Base-by-base conservation (phyloP, 1,140 invertebrate species). In the Chlorops oryzae region DNA sequence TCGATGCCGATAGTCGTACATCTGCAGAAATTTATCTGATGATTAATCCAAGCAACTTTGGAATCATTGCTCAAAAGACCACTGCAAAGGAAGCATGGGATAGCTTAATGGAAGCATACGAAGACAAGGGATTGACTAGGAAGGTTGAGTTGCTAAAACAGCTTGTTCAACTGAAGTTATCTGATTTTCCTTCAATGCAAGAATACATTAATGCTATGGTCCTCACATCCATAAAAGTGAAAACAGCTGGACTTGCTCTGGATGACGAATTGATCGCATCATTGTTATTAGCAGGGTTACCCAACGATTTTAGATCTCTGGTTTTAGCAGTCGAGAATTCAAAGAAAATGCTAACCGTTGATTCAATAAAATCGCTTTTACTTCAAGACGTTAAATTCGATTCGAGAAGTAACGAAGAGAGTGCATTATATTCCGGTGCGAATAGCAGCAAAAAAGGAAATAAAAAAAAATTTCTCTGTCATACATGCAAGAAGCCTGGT, bases 321-420 rank as follows among this genome's bases (percentile, higher is more conserved):
- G 47, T 48, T 5, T 23, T 48, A 37, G 35, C 47, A 18, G 21
- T 48, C 3, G 48, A 50, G 20, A 48, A 48, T 35, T 63, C 66
- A 24, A 56, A 49, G 25, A 50, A 51, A 15, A 54, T 55, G 37
- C 57, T 67, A 18, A 58, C 59, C 25, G 52, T 52, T 23, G 59
- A 70, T 51, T 57, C 58, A 42, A 52, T n/a, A n/a, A n/a, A n/a
- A n/a, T n/a, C n/a, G n/a, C n/a, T n/a, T n/a, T n/a, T n/a, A n/a
- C n/a, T n/a, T 68, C 3, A 70, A 55, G 61, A 66, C 58, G 52
- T 59, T 50, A 56, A 62, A 35, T 50, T 52, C 38, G 54, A 53
- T 20, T 35, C 20, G 13, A 47, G 22, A 9, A 44, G 15, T 24
- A n/a, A n/a, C n/a, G 15, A 25, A 25, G 42, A 25, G 10, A 44